A percentile compares a stretch with the other conserved stretches of the same genome.
phyloP scores from a whole-genome alignment of 2,888 invertebrate species.

The Leucoma salicis region DNA sequence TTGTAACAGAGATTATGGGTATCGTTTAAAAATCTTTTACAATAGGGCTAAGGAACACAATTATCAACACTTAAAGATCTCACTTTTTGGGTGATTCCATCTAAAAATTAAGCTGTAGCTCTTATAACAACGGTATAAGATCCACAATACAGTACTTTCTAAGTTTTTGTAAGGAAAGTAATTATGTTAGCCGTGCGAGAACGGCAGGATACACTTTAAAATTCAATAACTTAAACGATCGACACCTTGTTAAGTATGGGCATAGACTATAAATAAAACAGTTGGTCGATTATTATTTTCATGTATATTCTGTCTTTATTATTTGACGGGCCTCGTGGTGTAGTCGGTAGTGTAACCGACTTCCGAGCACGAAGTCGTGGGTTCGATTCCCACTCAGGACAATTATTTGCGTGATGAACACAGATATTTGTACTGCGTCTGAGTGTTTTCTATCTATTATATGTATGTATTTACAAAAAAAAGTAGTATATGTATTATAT shows the following conservation, averaged over 20 bases:
- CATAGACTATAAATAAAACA: slow-evolving; percentile 45
- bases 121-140: slow-evolving; percentile 5
- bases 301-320: no score
- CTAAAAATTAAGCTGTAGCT: neutral
- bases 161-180: neutral
- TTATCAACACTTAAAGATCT: neutral
- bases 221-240: slow-evolving; percentile 67
- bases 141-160: slow-evolving; percentile 1
- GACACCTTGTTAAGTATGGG: slow-evolving; percentile 55
- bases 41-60: neutral
- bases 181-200: slow-evolving; percentile 16
- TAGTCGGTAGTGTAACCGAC: no score
- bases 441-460: no score
- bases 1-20: neutral
- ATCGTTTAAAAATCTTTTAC: neutral
- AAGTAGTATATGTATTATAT: no score
- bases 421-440: no score
- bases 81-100: neutral
- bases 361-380: no score
- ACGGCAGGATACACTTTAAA: slow-evolving; percentile 57
- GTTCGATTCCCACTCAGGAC: no score
- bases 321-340: no score
- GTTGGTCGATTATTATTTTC: neutral
- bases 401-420: no score
- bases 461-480: no score